Conservation (phyloP, 2,113 vertebrate species). For the Taurulus bubalis region DNA sequence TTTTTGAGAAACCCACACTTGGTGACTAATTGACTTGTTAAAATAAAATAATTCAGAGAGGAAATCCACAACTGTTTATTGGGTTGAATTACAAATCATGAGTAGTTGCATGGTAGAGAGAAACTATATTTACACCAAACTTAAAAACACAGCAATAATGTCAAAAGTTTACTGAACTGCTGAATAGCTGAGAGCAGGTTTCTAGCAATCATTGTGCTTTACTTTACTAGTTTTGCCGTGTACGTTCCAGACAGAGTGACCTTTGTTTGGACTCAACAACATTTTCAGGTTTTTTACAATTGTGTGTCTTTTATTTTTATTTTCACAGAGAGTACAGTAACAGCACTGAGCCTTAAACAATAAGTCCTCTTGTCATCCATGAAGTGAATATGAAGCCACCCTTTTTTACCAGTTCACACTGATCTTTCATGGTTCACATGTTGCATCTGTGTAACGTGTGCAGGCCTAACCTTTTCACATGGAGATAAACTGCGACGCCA, state of each 20-base stretch:
- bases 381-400: constrained; percentile 25
- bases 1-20: neutral
- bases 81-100: neutral
- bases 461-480: constrained; percentile 50
- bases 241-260: constrained; percentile 48
- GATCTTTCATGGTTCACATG: constrained; percentile 39
- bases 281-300: constrained; percentile 48
- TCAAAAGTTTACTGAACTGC: constrained; percentile 16
- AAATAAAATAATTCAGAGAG: neutral
- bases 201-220: constrained; percentile 26
- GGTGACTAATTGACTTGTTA: neutral
- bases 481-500: constrained; percentile 28
- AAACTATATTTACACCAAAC: neutral
- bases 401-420: constrained; percentile 23
- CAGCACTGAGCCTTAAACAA: neutral
- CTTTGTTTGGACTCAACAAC: constrained; percentile 51
- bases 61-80: neutral
- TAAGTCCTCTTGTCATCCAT: neutral
- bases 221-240: constrained; percentile 37
- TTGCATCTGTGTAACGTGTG: constrained; percentile 42
- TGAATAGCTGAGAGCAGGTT: constrained; percentile 14
- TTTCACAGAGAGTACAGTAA: constrained; percentile 6
- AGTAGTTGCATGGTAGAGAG: neutral
- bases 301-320: neutral
- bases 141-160: constrained; percentile 7